A percentile compares a stretch with the other conserved stretches of the same genome.
Conservation (phyloP, 2,888 invertebrate species). For the Xestia rhomboidea region DNA sequence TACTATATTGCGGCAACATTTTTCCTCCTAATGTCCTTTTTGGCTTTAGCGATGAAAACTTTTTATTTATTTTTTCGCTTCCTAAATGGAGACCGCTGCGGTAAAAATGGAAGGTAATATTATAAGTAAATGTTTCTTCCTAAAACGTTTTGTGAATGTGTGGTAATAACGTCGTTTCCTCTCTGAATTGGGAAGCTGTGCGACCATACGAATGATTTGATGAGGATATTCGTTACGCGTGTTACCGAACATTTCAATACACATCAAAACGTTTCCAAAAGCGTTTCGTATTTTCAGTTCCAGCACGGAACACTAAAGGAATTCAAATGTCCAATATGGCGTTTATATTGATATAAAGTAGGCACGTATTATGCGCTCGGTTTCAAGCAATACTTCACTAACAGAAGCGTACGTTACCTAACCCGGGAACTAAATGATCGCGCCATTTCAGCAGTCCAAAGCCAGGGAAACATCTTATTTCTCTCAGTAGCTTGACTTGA, state of each 20-base stretch:
- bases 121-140: constrained; percentile 43
- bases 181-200: constrained; percentile 31
- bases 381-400: constrained; percentile 62
- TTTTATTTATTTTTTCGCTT: constrained; percentile 69
- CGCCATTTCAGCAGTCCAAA: constrained; percentile 70
- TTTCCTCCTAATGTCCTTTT: constrained; percentile 83
- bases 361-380: constrained; percentile 62
- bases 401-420: constrained; percentile 61
- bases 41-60: constrained; percentile 73
- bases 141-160: constrained; percentile 34
- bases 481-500: constrained; percentile 78
- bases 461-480: constrained; percentile 75
- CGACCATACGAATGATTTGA: constrained; percentile 15
- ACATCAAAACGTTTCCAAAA: constrained; percentile 4
- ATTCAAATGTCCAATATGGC: constrained; percentile 57
- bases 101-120: constrained; percentile 48
- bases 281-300: constrained; percentile 21
- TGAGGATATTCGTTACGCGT: constrained; percentile 12
- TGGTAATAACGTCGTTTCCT: constrained; percentile 18
- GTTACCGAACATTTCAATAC: constrained; percentile 35
- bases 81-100: constrained; percentile 52
- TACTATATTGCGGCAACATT: constrained; percentile 87
- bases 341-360: constrained; percentile 64
- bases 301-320: constrained; percentile 28
- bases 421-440: constrained; percentile 69